These are phyloP conservation scores for Macropis europaea DNA, from an alignment of 2,888 invertebrate species.

Conservation along the genomic window DNA sequence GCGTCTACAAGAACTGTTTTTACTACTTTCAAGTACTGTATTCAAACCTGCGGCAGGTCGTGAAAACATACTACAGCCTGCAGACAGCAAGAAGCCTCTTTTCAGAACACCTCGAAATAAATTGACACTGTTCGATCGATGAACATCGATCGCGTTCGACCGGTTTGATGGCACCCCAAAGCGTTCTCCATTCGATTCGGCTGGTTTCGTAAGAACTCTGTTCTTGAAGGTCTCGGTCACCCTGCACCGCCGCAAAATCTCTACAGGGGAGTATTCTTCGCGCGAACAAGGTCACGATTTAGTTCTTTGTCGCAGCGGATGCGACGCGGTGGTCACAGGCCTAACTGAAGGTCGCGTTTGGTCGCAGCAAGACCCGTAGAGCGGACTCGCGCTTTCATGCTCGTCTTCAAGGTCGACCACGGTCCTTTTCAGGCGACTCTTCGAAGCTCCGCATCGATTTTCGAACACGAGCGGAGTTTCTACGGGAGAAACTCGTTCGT, in stretches of 20 bases:
- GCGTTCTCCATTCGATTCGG: too few species aligned
- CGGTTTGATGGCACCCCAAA: not conserved
- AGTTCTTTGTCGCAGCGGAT: constrained; percentile 41
- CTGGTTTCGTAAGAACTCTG: too few species aligned
- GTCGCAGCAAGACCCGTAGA: too few species aligned
- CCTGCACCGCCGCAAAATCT: too few species aligned
- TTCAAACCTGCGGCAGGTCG: too few species aligned
- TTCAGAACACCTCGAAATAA: not conserved
- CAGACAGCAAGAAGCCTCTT: too few species aligned
- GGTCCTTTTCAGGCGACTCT: constrained; percentile 1
- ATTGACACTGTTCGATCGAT: not conserved
- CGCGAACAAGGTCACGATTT: constrained; percentile 18
- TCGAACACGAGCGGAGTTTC: not conserved
- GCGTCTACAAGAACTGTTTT: too few species aligned
- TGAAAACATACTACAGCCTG: too few species aligned
- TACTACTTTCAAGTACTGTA: too few species aligned
- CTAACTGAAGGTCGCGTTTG: constrained; percentile 48
- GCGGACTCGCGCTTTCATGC: constrained; percentile 14
- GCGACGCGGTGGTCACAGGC: constrained; percentile 26
- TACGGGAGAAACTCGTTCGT: not conserved
- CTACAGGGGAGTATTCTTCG: too few species aligned
- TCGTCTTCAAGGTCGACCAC: constrained; percentile 37
- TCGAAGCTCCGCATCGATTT: constrained; percentile 11
- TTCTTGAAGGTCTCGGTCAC: too few species aligned
- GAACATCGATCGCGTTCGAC: not conserved